Evolutionary conservation across 2,888 invertebrate genomes (phyloP), one percentile per base, ranked within the genome.

Genomic region (Agrotis clavis): DNA sequence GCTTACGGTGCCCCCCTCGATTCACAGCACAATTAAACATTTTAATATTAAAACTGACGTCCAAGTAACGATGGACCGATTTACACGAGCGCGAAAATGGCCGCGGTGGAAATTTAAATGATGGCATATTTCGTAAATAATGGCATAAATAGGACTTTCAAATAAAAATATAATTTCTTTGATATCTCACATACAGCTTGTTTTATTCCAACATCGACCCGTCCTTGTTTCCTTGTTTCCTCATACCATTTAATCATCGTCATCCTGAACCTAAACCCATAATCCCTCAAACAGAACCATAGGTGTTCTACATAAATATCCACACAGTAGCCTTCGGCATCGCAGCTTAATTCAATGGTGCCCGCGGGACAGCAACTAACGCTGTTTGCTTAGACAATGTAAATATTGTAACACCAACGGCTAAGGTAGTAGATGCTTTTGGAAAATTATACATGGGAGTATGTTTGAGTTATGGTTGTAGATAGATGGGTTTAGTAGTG

Each of bases 271-370:
- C 50, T 35, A 7, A 30, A n/a, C 53, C 35, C 30, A 65, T 73
- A 77, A 81, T 81, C 41, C 21, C 13, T 7, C 3, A 13, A 64
- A 67, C 56, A 41, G 7, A 30, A 63, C 69, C 64, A 65, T 60
- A 72, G 65, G 67, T 67, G 65, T 65, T 47, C 21, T 65, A 81
- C 74, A 73, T 82, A 80, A 80, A 84, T 75, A 82, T 71, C 21
- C 35, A 16, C 50, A 21, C 64, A 60, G 14, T 68, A 61, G 79
- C 85, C 74, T 57, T 66, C 60, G 78, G 84, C 74, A 59, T 68
- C 74, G 73, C 67, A 82, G 76, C 82, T 86, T 82, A 87, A 86
- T 84, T 84, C 87, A 81, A 87, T 86, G 86, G 79, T 60, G 67
- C 86, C 85, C 85, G 6, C 13, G 82, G 74, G 87, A 71, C 61